phyloP scores from a whole-genome alignment of 2,113 vertebrate species.

The Hemicordylus capensis region DNA sequence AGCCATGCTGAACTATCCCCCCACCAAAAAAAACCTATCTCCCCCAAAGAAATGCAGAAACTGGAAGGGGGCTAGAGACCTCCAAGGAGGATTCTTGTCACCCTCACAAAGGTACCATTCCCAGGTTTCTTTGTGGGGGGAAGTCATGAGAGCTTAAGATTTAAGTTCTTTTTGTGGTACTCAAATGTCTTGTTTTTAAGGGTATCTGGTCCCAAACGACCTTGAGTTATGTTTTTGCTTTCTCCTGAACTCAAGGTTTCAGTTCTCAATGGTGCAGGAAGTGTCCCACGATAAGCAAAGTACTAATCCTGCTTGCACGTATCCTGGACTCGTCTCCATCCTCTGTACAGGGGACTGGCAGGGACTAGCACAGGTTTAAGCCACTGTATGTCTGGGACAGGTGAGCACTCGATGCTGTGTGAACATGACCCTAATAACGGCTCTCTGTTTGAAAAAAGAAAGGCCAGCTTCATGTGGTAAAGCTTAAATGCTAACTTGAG shows the following conservation, averaged over 20 bases:
- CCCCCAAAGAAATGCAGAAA: not conserved
- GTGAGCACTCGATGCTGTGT: not conserved
- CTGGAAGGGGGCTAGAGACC: too few species aligned
- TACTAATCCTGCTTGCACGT: not conserved
- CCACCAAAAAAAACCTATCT: too few species aligned
- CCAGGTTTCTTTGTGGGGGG: not conserved
- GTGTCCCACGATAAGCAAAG: not conserved
- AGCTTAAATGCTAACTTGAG: not conserved
- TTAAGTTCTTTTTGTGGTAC: too few species aligned
- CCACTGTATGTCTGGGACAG: too few species aligned
- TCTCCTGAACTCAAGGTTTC: not conserved
- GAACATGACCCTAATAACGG: too few species aligned
- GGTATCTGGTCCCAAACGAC: not conserved
- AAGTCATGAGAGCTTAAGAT: not conserved
- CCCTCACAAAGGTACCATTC: not conserved
- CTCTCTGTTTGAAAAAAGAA: not conserved
- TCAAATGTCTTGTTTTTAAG: too few species aligned
- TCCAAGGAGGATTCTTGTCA: not conserved
- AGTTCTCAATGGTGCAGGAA: not conserved
- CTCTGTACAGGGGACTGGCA: not conserved
- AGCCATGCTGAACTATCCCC: not conserved
- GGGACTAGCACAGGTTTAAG: not conserved
- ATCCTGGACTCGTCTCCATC: too few species aligned
- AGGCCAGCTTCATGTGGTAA: not conserved
- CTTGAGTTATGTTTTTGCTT: not conserved